These are phyloP conservation scores for Coremacera marginata DNA, from an alignment of 2,888 invertebrate genomes.

Conservation along the genomic window DNA sequence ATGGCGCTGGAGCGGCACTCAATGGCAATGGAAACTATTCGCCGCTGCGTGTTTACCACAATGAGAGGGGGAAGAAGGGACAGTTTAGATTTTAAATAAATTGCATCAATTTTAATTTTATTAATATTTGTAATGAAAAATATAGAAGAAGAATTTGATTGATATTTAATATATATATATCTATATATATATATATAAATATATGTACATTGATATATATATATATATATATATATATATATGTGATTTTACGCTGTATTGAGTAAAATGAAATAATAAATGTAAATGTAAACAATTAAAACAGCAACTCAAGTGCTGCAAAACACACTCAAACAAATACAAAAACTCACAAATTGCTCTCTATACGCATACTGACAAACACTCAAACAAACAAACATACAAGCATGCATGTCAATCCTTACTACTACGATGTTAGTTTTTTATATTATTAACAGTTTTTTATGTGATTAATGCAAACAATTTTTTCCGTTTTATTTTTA, in stretches of 20 bases:
- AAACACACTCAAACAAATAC: not conserved
- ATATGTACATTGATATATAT: not conserved
- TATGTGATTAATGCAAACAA: slow-evolving; percentile 14
- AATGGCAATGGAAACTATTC: slow-evolving; percentile 78
- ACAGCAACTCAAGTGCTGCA: not conserved
- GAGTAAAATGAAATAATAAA: slow-evolving; percentile 1
- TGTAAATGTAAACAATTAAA: slow-evolving; percentile 22
- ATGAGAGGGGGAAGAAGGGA: slow-evolving; percentile 83
- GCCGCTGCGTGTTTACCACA: slow-evolving; percentile 84
- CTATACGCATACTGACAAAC: not conserved
- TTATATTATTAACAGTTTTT: slow-evolving; percentile 19
- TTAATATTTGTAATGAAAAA: not conserved
- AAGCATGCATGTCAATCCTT: slow-evolving; percentile 18
- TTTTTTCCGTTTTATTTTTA: slow-evolving; percentile 15
- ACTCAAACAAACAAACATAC: slow-evolving; percentile 15
- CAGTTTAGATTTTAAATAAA: slow-evolving; percentile 81
- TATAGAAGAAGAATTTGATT: slow-evolving; percentile 3
- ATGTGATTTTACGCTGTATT: not conserved
- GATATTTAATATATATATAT: not conserved
- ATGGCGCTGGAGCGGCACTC: slow-evolving; percentile 40
- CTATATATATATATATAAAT: not conserved
- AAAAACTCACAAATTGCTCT: not conserved
- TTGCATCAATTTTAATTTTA: slow-evolving; percentile 10
- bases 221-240: not conserved
- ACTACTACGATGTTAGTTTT: slow-evolving; percentile 31